A percentile compares a stretch with the other conserved stretches of the same genome.
Conservation (phyloP, 1,140 invertebrate genomes). For the Aphis gossypii region DNA sequence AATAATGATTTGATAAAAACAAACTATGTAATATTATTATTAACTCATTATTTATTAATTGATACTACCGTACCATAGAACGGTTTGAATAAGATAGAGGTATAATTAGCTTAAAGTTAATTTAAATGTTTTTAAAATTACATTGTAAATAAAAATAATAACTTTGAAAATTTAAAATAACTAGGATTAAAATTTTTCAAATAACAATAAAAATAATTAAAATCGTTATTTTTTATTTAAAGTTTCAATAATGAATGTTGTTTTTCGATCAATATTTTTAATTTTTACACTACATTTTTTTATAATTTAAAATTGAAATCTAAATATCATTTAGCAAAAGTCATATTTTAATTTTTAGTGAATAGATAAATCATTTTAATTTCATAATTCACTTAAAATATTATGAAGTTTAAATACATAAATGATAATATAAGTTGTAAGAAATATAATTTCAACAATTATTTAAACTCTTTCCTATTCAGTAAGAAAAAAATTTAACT, state of each 20-base stretch:
- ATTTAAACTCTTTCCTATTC: neutral
- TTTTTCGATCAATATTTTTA: too few relatives aligned
- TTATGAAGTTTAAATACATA: neutral
- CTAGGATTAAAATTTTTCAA: too few relatives aligned
- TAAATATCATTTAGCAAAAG: neutral
- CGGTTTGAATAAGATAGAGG: too few relatives aligned
- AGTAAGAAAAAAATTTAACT: neutral
- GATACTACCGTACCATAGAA: too few relatives aligned
- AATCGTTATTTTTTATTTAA: too few relatives aligned
- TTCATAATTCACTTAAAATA: neutral
- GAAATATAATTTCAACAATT: conserved; percentile 6
- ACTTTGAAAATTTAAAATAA: too few relatives aligned
- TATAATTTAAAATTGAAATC: neutral
- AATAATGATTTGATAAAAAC: neutral
- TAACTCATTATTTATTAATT: too few relatives aligned
- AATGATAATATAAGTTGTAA: neutral
- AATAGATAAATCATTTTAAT: neutral
- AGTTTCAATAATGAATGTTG: too few relatives aligned
- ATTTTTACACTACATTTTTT: neutral
- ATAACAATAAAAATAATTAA: too few relatives aligned
- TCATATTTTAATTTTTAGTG: neutral
- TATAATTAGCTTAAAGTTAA: too few relatives aligned
- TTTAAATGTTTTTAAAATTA: too few relatives aligned
- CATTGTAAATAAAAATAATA: too few relatives aligned
- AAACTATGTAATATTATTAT: neutral